Conservation (phyloP, 23 tunicate species). For the Styela clava region DNA sequence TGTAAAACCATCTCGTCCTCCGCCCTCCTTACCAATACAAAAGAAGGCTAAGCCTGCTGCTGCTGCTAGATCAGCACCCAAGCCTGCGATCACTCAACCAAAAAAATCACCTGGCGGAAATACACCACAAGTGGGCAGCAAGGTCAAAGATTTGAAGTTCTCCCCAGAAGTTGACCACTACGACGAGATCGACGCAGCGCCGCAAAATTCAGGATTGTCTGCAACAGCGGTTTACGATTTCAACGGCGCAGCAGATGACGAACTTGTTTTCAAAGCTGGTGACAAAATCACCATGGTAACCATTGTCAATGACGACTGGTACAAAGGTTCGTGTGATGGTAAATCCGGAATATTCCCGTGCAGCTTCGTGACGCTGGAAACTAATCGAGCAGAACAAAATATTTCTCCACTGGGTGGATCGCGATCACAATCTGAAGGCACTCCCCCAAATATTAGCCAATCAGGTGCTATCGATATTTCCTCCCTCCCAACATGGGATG, state of each 20-base stretch:
- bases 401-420: neutral
- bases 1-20: neutral
- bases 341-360: constrained; percentile 54
- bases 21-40: neutral
- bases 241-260: constrained; percentile 32
- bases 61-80: neutral
- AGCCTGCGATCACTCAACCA: constrained; percentile 7
- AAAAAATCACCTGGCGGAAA: neutral
- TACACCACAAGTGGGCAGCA: neutral
- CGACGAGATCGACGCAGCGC: constrained; percentile 3
- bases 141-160: neutral
- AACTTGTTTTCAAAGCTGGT: constrained; percentile 49
- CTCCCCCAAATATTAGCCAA: neutral
- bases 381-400: neutral
- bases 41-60: neutral
- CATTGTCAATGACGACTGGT: constrained; percentile 47
- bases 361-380: constrained; percentile 3
- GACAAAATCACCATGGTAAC: constrained; percentile 34
- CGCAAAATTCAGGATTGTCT: constrained; percentile 3
- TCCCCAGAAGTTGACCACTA: constrained; percentile 23
- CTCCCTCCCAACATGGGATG: neutral
- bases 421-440: neutral
- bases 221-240: constrained; percentile 47
- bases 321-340: constrained; percentile 32
- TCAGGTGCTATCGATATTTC: neutral